A percentile compares a stretch with the other conserved stretches of the same genome.
phyloP scores from a whole-genome alignment of 1,140 invertebrate genomes.

The Parapsyche elsis region DNA sequence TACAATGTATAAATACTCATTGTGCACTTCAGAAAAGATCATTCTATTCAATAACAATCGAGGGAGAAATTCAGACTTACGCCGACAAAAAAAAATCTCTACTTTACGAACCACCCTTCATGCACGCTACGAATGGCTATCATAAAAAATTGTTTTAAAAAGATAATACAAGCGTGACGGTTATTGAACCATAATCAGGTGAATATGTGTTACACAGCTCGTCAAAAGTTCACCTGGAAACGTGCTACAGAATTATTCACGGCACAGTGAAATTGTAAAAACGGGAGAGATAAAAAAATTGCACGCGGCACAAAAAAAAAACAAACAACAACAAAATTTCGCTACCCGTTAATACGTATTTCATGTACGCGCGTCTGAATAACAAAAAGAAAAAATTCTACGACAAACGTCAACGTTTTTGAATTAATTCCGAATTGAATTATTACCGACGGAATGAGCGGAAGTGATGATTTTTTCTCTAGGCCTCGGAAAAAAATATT shows the following conservation, averaged over 20 bases:
- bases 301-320: neutral
- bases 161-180: neutral
- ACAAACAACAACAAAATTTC: too few species aligned
- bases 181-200: slow-evolving; percentile 11
- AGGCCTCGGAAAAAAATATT: neutral
- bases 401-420: neutral
- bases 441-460: neutral
- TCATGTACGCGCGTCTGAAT: slow-evolving; percentile 6
- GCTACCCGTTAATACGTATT: slow-evolving; percentile 12
- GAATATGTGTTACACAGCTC: slow-evolving; percentile 22
- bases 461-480: too few species aligned
- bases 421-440: neutral
- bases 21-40: slow-evolving; percentile 27
- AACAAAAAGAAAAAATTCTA: neutral
- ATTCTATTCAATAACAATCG: slow-evolving; percentile 12
- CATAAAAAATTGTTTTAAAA: neutral
- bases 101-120: too few species aligned
- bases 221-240: slow-evolving; percentile 33
- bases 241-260: slow-evolving; percentile 23
- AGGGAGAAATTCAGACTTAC: neutral
- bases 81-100: too few species aligned
- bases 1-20: slow-evolving; percentile 32
- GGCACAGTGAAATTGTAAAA: slow-evolving; percentile 24
- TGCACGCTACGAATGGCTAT: neutral
- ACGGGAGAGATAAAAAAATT: neutral